A percentile compares a stretch with the other conserved stretches of the same genome.
Conservation (phyloP, 2,888 invertebrate genomes). For the Chrysolina haemoptera region DNA sequence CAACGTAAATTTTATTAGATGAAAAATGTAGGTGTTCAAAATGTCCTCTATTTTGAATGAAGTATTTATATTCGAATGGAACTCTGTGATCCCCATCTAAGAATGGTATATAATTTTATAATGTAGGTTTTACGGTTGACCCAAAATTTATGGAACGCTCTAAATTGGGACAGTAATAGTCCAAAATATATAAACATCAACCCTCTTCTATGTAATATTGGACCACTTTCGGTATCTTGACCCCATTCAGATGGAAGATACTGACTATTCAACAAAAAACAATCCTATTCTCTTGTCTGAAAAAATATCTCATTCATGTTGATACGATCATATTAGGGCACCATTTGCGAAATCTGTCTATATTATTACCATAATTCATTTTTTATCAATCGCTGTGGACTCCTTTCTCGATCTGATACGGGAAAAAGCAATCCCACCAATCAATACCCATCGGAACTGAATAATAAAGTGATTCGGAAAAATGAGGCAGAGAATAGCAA, state of each 20-base stretch:
- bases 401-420: not conserved
- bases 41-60: no score
- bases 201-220: not conserved
- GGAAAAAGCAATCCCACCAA: conserved; percentile 14
- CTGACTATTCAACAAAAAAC: conserved; percentile 6
- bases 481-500: conserved; percentile 10
- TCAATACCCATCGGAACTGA: conserved; percentile 21
- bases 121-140: not conserved
- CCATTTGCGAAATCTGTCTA: conserved; percentile 38
- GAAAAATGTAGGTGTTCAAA: no score
- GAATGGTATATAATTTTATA: not conserved
- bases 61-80: no score
- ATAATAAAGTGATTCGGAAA: conserved; percentile 28
- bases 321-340: conserved; percentile 33
- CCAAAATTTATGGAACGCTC: not conserved
- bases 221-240: not conserved
- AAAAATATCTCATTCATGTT: conserved; percentile 23
- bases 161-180: not conserved
- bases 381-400: conserved; percentile 34
- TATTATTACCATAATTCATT: conserved; percentile 44
- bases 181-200: not conserved
- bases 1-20: no score
- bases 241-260: not conserved
- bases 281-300: not conserved
- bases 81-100: no score